A percentile compares a stretch with the other conserved stretches of the same genome.
phyloP scores from a whole-genome alignment of 2,113 vertebrate genomes.

The Alligator sinensis region DNA sequence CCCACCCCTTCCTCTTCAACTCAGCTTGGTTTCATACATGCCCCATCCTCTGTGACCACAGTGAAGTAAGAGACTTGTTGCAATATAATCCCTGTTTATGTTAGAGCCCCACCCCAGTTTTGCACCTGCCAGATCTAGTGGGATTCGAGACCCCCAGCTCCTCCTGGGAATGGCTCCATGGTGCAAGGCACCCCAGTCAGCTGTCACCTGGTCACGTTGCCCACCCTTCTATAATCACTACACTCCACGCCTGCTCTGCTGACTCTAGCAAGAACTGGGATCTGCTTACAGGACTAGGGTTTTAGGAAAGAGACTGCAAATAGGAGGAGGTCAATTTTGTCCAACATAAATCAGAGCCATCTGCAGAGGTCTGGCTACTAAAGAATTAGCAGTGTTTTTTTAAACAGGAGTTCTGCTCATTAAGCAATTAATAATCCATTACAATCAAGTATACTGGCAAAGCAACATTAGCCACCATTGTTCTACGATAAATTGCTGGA shows the following conservation, averaged over 20 bases:
- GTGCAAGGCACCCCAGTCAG: no score
- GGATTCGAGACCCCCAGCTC: no score
- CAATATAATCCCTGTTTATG: neutral
- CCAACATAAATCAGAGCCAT: neutral
- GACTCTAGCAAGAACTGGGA: neutral
- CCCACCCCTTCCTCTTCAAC: neutral
- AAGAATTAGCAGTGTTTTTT: neutral
- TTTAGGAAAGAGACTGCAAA: neutral
- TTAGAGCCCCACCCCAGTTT: neutral
- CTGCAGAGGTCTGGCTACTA: neutral
- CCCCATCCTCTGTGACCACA: no score
- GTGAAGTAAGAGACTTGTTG: neutral
- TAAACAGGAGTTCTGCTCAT: neutral
- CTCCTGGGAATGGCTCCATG: no score
- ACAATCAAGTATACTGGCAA: conserved; percentile 25
- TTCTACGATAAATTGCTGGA: neutral
- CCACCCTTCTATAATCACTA: no score
- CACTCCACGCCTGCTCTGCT: neutral
- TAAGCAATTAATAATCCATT: conserved; percentile 34
- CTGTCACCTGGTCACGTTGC: no score
- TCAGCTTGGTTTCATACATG: no score
- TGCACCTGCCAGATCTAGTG: neutral
- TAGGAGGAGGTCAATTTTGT: neutral
- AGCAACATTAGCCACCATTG: conserved; percentile 3
- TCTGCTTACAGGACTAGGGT: neutral